These are phyloP conservation scores for Mastacembelus armatus DNA, from an alignment of 2,797 vertebrate species.

Conservation along the genomic window DNA sequence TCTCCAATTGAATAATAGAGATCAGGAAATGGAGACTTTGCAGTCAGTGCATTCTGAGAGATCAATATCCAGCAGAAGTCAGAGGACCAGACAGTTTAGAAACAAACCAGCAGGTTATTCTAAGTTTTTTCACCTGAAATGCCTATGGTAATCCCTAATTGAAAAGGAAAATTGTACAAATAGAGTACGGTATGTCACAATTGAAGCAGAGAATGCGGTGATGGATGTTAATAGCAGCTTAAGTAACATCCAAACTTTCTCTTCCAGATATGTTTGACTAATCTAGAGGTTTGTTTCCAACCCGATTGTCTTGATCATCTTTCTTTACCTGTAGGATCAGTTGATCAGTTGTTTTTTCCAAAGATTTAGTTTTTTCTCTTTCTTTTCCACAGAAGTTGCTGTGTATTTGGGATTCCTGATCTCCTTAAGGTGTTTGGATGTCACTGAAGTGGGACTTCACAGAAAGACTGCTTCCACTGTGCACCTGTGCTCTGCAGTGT, in stretches of 20 bases:
- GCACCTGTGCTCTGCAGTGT: constrained; percentile 2
- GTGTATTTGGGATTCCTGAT: background rate
- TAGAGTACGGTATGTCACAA: too few species aligned
- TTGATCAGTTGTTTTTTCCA: constrained; percentile 25
- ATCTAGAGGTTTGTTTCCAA: background rate
- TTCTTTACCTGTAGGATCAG: background rate
- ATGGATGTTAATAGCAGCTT: too few species aligned
- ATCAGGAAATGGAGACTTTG: too few species aligned
- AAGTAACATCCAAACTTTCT: background rate
- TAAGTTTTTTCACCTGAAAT: too few species aligned
- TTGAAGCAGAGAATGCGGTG: too few species aligned
- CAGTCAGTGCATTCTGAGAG: too few species aligned
- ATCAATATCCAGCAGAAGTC: too few species aligned
- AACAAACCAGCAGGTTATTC: too few species aligned
- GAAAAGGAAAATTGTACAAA: too few species aligned
- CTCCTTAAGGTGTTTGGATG: constrained; percentile 1
- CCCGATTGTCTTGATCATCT: background rate
- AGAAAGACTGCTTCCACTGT: constrained; percentile 3
- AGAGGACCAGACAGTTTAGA: background rate
- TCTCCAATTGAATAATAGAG: too few species aligned
- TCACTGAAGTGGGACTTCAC: constrained; percentile 7
- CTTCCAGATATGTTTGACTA: background rate
- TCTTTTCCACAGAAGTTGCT: background rate
- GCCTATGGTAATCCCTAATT: too few species aligned
- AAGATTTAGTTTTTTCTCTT: too few species aligned